Evolutionary conservation across 1,140 invertebrate genomes (phyloP).

Genomic region (Drosophila lini): DNA sequence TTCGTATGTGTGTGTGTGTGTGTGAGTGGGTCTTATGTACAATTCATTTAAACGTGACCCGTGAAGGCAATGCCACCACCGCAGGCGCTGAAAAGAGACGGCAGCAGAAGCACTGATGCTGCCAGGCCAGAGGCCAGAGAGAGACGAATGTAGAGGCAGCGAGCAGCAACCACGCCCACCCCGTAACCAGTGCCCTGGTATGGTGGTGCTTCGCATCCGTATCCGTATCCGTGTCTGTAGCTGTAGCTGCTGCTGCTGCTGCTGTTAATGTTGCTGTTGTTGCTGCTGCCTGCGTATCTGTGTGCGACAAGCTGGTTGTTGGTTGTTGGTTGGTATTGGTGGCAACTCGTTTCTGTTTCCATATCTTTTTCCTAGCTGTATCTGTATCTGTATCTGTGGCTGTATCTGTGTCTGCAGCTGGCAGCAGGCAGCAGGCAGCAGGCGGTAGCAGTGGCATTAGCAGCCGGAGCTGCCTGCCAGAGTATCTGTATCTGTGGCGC

Average conservation of each 20-base stretch:
- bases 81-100: constrained; percentile 41
- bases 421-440: constrained; percentile 46
- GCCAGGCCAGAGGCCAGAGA: constrained; percentile 12
- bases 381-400: constrained; percentile 43
- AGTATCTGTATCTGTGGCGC: constrained; percentile 82
- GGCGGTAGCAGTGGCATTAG: constrained; percentile 55
- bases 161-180: constrained; percentile 43
- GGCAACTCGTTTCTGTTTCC: constrained; percentile 65
- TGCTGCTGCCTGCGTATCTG: constrained; percentile 22
- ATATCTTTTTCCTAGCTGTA: constrained; percentile 28
- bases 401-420: constrained; percentile 63
- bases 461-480: constrained; percentile 56
- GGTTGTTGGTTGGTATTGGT: constrained; percentile 53
- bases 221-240: constrained; percentile 26
- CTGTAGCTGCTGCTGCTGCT: background rate
- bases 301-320: constrained; percentile 47
- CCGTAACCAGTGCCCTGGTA: constrained; percentile 33
- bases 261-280: background rate
- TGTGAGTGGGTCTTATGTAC: constrained; percentile 67
- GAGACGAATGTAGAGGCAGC: constrained; percentile 30
- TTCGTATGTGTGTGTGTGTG: constrained; percentile 17
- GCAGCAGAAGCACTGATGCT: background rate
- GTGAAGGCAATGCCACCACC: constrained; percentile 59
- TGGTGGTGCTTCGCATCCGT: constrained; percentile 68
- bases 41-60: constrained; percentile 76